Evolutionary conservation across 2,888 invertebrate genomes (phyloP).

Genomic region (Zaprionus obscuricornis): DNA sequence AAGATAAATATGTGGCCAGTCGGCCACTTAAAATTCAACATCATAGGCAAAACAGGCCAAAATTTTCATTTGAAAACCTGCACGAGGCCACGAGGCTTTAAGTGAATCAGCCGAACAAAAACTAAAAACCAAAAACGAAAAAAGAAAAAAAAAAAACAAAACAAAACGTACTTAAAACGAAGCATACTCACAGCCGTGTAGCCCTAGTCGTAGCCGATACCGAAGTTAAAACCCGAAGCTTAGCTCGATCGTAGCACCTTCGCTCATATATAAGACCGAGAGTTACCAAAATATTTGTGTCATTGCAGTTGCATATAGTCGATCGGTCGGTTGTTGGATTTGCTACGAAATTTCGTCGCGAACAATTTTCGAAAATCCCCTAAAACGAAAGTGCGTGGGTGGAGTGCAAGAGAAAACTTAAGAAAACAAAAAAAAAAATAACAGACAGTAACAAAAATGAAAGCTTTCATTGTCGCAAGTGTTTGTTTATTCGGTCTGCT

Average conservation of each 20-base stretch:
- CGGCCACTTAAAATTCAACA: slow-evolving; percentile 68
- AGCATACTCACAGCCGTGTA: too few species aligned
- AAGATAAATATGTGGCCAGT: slow-evolving; percentile 22
- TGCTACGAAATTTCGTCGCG: slow-evolving; percentile 19
- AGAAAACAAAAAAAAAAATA: slow-evolving; percentile 34
- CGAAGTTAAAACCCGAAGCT: slow-evolving; percentile 4
- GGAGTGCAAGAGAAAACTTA: slow-evolving; percentile 32
- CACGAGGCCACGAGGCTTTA: slow-evolving; percentile 2
- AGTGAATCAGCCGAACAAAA: too few species aligned
- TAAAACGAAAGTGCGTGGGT: slow-evolving; percentile 70
- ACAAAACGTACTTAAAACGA: too few species aligned
- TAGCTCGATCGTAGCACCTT: neutral
- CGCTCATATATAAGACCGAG: slow-evolving; percentile 80
- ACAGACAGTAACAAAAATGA: slow-evolving; percentile 73
- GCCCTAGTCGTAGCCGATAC: neutral
- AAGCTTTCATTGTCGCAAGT: slow-evolving; percentile 83
- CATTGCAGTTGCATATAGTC: slow-evolving; percentile 73
- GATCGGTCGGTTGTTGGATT: slow-evolving; percentile 56
- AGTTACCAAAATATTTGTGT: slow-evolving; percentile 78
- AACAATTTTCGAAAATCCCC: slow-evolving; percentile 16
- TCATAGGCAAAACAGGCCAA: slow-evolving; percentile 36
- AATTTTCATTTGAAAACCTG: slow-evolving; percentile 51
- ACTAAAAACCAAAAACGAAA: slow-evolving; percentile 2
- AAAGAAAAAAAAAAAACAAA: neutral
- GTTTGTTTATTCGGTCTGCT: slow-evolving; percentile 82